These are phyloP conservation scores for Osmoderma eremita DNA, from an alignment of 2,888 invertebrate genomes.

Conservation along the genomic window DNA sequence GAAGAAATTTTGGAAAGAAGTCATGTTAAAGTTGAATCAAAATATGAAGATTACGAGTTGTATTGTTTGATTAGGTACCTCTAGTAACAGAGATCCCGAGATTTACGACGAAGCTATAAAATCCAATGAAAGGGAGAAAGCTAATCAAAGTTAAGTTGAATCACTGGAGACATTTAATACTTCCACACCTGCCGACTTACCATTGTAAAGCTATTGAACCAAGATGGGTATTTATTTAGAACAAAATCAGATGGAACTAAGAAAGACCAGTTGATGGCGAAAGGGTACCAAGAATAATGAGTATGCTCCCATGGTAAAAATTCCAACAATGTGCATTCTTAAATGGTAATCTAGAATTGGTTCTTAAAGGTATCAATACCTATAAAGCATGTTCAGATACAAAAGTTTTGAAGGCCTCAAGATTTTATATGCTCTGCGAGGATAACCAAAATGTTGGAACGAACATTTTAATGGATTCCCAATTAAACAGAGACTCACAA, in stretches of 20 bases:
- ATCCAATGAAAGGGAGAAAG: slow-evolving; percentile 12
- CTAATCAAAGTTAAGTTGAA: neutral
- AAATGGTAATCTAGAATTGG: slow-evolving; percentile 9
- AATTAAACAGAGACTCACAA: slow-evolving; percentile 9
- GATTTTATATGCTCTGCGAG: no score
- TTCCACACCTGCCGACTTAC: neutral
- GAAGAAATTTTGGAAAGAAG: neutral
- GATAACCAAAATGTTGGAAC: slow-evolving; percentile 12
- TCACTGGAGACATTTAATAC: slow-evolving; percentile 1
- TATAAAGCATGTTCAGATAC: neutral
- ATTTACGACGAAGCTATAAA: slow-evolving; percentile 13
- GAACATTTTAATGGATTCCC: slow-evolving; percentile 3
- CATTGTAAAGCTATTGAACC: slow-evolving; percentile 7
- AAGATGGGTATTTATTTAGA: slow-evolving; percentile 8
- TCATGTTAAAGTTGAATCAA: neutral
- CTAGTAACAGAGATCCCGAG: slow-evolving; percentile 7
- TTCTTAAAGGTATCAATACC: neutral
- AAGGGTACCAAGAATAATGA: neutral
- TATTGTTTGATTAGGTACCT: slow-evolving; percentile 1
- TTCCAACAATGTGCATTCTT: slow-evolving; percentile 9
- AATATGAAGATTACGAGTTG: slow-evolving; percentile 17
- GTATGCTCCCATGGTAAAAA: neutral
- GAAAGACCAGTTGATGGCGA: slow-evolving; percentile 10
- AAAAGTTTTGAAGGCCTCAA: slow-evolving; percentile 5
- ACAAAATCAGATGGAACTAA: slow-evolving; percentile 7